Evolutionary conservation across 2,888 invertebrate species (phyloP).

Genomic region (Calameuta filiformis): DNA sequence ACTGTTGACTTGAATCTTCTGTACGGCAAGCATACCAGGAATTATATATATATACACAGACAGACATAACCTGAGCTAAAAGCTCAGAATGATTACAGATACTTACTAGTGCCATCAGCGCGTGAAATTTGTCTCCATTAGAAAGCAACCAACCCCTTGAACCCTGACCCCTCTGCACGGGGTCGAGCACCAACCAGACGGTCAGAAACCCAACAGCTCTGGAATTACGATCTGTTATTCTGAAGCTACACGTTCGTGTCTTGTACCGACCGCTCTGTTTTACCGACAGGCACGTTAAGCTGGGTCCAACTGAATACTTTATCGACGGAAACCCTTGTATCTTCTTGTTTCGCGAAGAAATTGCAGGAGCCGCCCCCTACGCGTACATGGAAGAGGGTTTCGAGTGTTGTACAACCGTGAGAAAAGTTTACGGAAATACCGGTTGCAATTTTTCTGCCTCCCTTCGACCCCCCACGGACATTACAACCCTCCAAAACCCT

Average conservation of each 20-base stretch:
- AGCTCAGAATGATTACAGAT: constrained; percentile 27
- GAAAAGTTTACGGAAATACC: no score
- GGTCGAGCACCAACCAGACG: constrained; percentile 12
- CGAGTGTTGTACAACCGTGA: no score
- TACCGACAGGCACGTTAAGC: neutral
- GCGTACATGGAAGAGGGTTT: no score
- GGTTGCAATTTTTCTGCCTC: no score
- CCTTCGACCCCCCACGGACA: no score
- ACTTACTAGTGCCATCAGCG: constrained; percentile 17
- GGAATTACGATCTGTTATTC: constrained; percentile 11
- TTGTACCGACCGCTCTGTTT: no score
- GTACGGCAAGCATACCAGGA: no score
- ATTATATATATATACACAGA: no score
- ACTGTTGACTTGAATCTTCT: no score
- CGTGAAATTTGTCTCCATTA: constrained; percentile 39
- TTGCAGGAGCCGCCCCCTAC: constrained; percentile 20
- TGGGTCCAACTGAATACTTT: constrained; percentile 41
- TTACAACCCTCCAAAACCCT: no score
- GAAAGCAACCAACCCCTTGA: constrained; percentile 15
- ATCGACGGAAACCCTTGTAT: constrained; percentile 22
- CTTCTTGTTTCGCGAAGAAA: constrained; percentile 25
- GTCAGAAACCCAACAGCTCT: constrained; percentile 1
- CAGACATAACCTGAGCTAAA: constrained; percentile 18
- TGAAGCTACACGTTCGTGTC: no score
- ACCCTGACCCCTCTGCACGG: constrained; percentile 3